These are phyloP conservation scores for Amazona ochrocephala DNA, from an alignment of 2,797 vertebrate genomes.

Conservation along the genomic window DNA sequence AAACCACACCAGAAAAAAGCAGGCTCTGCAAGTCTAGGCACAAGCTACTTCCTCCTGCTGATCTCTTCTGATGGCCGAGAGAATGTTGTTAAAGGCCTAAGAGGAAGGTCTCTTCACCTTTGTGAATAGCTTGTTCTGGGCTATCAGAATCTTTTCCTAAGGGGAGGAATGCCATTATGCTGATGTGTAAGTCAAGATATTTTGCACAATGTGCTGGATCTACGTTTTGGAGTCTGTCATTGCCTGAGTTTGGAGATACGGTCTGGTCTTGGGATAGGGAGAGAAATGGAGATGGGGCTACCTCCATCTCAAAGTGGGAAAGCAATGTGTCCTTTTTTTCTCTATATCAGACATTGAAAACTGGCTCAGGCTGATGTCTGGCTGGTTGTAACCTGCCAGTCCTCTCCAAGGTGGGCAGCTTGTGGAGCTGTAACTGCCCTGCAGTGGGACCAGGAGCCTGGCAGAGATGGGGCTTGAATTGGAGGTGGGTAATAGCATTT, in stretches of 20 bases:
- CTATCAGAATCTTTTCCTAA: slow-evolving; percentile 5
- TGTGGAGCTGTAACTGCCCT: not conserved
- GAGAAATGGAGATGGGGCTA: not conserved
- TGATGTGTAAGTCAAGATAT: not conserved
- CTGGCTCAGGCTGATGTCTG: not conserved
- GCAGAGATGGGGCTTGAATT: not conserved
- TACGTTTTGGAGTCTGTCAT: not conserved
- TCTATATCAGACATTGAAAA: not conserved
- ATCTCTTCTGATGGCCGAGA: slow-evolving; percentile 9
- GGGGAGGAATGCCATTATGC: slow-evolving; percentile 28
- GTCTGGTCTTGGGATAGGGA: rapidly evolving
- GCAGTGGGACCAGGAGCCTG: not conserved
- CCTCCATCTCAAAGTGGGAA: not conserved
- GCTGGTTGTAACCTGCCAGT: not conserved
- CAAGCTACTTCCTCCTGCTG: not conserved
- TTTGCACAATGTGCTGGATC: not conserved
- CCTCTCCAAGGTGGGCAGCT: rapidly evolving
- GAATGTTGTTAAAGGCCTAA: slow-evolving; percentile 52
- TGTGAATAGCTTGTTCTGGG: slow-evolving; percentile 23
- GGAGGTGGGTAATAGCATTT: not conserved
- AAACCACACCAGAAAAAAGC: not conserved
- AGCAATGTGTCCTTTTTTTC: not conserved
- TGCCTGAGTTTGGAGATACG: not conserved
- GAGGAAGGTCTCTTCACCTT: slow-evolving; percentile 43
- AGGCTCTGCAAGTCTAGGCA: slow-evolving; percentile 8